Conservation (phyloP, 2,888 invertebrate species). For the Lasioglossum malachurum region DNA sequence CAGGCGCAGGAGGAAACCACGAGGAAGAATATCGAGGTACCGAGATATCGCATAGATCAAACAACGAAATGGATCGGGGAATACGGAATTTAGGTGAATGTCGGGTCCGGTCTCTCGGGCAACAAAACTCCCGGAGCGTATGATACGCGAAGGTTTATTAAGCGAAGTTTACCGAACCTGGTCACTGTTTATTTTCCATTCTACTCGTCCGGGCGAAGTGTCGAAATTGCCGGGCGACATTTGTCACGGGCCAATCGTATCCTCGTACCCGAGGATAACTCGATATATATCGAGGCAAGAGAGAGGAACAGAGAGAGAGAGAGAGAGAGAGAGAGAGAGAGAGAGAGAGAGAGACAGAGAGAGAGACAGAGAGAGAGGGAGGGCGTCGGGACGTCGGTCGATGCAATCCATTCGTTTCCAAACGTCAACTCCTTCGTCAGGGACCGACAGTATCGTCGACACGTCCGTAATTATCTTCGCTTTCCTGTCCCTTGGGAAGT, state of each 20-base stretch:
- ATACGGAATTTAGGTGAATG: constrained; percentile 4
- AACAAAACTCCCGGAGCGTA: not conserved
- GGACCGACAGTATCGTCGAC: constrained; percentile 72
- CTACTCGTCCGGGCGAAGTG: constrained; percentile 12
- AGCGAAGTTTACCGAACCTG: constrained; percentile 33
- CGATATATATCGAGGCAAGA: constrained; percentile 36
- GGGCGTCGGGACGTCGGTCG: constrained; percentile 44
- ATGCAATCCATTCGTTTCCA: constrained; percentile 69
- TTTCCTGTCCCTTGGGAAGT: constrained; percentile 68
- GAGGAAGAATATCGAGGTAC: not conserved
- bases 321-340: not conserved
- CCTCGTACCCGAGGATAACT: constrained; percentile 51
- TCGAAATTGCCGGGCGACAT: constrained; percentile 50
- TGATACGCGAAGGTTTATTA: constrained; percentile 31
- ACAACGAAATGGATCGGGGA: not conserved
- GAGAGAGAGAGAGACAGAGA: not conserved
- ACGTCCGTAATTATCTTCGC: constrained; percentile 71
- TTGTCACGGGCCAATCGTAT: constrained; percentile 54
- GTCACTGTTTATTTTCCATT: constrained; percentile 23
- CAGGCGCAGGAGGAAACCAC: not conserved
- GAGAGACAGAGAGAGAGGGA: not conserved
- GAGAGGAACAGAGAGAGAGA: no score
- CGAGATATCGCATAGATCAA: not conserved
- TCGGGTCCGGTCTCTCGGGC: not conserved
- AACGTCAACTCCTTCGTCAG: constrained; percentile 72